Evolutionary conservation across 2,113 vertebrate genomes (phyloP), one percentile per base, ranked within the genome.

Genomic region (Chauna torquata): DNA sequence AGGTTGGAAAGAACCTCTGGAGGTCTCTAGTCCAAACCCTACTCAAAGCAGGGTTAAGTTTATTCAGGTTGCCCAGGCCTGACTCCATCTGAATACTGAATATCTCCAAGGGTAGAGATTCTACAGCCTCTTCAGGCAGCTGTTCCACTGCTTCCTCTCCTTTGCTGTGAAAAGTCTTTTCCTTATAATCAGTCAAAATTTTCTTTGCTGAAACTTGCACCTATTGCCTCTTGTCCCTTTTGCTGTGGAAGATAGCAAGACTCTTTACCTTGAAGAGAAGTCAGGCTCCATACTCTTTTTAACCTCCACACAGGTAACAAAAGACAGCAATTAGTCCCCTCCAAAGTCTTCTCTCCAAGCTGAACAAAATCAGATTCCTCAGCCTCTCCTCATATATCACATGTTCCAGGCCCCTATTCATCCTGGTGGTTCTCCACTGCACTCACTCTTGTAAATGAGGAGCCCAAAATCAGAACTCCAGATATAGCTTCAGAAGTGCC

Each of bases 241-340:
- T 79, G 59, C 9, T 40, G 16, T 18, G 9, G n/a, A n/a, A n/a
- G n/a, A n/a, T n/a, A n/a, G n/a, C n/a, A n/a, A n/a, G n/a, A n/a
- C n/a, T n/a, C n/a, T n/a, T n/a, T 19, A 52, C 45, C 40, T 27
- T 47, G 8, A 82, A 68, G 50, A 79, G 71, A 80, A 69, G 74
- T 22, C n/a, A 68, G 44, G 38, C 62, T 83, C 62, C n/a, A 42
- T 0, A 0, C 6, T 27, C 34, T 68, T 30, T 3, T 1, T 58
- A 90, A 61, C 30, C 12, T 71, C 57, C 50, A 80, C 2, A 36
- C 1, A 78, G 50, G 55, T 61, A 54, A 71, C 0, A 0, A 68
- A 76, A 88, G 23, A 17, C 20, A 79, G 57, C 11, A 38, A 49
- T 34, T 16, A 59, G 19, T 23, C 4, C 12, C 8, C 30, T 57